Percentiles rank a stretch among this genome's conserved stretches.
phyloP scores from a whole-genome alignment of 2,888 invertebrate species.

The Cynaeus angustus region DNA sequence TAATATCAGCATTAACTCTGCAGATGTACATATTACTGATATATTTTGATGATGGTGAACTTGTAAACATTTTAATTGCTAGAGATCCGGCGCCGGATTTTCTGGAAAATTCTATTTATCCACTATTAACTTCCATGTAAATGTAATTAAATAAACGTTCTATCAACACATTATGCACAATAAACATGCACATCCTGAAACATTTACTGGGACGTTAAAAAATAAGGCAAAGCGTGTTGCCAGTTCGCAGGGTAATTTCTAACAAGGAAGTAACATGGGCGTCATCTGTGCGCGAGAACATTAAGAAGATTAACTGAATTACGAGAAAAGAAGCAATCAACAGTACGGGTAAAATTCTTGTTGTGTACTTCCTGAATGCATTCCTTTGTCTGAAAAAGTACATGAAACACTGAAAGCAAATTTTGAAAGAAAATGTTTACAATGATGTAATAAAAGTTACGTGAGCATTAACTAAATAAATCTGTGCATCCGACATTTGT shows the following conservation, averaged over 20 bases:
- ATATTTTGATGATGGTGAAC: background rate
- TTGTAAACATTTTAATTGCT: background rate
- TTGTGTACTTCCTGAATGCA: background rate
- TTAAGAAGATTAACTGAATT: constrained; percentile 8
- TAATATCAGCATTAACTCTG: background rate
- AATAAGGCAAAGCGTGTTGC: background rate
- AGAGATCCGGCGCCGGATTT: background rate
- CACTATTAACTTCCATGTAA: background rate
- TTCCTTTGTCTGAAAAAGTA: too few relatives aligned
- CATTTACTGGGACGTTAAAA: background rate
- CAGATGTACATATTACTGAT: background rate
- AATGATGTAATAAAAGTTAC: too few relatives aligned
- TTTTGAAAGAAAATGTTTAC: too few relatives aligned
- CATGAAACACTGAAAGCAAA: too few relatives aligned
- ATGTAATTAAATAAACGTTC: background rate
- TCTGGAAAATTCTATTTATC: background rate
- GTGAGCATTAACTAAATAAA: too few relatives aligned
- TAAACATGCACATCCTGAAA: constrained; percentile 1
- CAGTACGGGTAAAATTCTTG: background rate
- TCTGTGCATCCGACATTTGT: too few relatives aligned
- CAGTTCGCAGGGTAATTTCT: constrained; percentile 1
- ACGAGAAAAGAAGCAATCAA: constrained; percentile 1
- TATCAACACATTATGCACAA: background rate
- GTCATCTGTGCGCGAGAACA: constrained; percentile 2
- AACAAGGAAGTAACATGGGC: constrained; percentile 1